Base-by-base conservation (phyloP, 2,888 invertebrate species). In the Eupithecia pulchellata region DNA sequence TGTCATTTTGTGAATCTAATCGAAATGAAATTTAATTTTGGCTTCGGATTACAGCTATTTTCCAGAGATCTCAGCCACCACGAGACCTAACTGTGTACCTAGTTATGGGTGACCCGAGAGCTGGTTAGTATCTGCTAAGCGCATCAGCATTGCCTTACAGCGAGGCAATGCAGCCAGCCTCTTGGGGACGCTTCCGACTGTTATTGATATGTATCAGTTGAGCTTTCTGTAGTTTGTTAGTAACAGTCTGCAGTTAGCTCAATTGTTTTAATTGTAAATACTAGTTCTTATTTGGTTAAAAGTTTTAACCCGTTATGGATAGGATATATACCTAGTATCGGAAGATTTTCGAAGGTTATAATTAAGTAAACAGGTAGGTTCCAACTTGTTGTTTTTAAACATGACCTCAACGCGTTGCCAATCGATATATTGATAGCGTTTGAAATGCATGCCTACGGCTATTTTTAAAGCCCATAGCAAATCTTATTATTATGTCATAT, bases 401-500 rank as follows among this genome's bases (percentile, higher is more conserved):
- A 72, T 69, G 66, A 70, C 61, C 75, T 76, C 70, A 55, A 58
- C 20, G 71, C 72, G 68, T 69, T 52, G 63, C 73, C 64, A 75
- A 77, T 77, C 72, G 68, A 25, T 62, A 64, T 64, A 42, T 63
- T 66, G 77, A 75, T 77, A 74, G 69, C 75, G 60, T 66, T 52
- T 52, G 25, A 25, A 64, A 68, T 61, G 57, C 72, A 73, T 76
- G 36, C 67, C 68, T 61, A 36, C 68, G 71, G 55, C 47, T 57
- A 52, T 57, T 71, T 69, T 57, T 29, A 57, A 27, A 57, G 57
- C 57, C 57, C 29, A 27, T 8, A 4, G 57, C 57, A 57, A 52
- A 8, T 8, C 2, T 14, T 52, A 52, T 52, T 13, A 11, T 52
- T 52, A 25, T 25, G 42, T 42, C 3, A 47, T 47, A 47, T 47